Conservation (phyloP, 2,888 invertebrate species). For the Himalopsyche kuldschensis region DNA sequence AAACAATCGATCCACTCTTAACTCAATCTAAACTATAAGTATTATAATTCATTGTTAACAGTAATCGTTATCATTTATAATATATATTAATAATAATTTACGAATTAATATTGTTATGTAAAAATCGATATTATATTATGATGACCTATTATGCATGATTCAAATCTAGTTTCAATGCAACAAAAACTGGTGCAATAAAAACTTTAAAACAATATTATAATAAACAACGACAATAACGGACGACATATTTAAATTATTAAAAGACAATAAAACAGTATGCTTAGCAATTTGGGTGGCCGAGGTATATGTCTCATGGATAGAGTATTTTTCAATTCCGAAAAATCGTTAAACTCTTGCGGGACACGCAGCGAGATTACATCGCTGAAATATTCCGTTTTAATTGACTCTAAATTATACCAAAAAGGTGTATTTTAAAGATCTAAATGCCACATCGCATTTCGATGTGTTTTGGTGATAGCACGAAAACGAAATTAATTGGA, state of each 20-base stretch:
- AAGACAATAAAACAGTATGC: not conserved
- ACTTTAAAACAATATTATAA: too few relatives aligned
- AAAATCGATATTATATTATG: too few relatives aligned
- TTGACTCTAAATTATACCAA: not conserved
- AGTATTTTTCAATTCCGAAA: not conserved
- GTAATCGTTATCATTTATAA: too few relatives aligned
- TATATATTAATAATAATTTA: too few relatives aligned
- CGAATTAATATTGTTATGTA: too few relatives aligned
- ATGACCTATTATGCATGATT: too few relatives aligned
- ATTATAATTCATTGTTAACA: too few relatives aligned
- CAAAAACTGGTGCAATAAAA: too few relatives aligned
- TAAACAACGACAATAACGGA: too few relatives aligned
- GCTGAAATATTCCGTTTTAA: not conserved
- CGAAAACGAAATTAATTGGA: not conserved
- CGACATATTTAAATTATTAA: not conserved
- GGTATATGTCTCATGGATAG: not conserved
- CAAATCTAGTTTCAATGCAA: too few relatives aligned
- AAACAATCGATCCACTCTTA: too few relatives aligned
- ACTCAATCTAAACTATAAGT: too few relatives aligned
- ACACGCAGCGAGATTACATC: not conserved
- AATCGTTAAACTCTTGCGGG: not conserved
- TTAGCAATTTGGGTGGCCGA: not conserved
- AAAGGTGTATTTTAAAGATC: not conserved
- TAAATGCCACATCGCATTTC: not conserved
- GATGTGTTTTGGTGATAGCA: not conserved